Base-by-base conservation (phyloP, 2,888 invertebrate genomes). In the Galeopsomyia nigrocyanea region DNA sequence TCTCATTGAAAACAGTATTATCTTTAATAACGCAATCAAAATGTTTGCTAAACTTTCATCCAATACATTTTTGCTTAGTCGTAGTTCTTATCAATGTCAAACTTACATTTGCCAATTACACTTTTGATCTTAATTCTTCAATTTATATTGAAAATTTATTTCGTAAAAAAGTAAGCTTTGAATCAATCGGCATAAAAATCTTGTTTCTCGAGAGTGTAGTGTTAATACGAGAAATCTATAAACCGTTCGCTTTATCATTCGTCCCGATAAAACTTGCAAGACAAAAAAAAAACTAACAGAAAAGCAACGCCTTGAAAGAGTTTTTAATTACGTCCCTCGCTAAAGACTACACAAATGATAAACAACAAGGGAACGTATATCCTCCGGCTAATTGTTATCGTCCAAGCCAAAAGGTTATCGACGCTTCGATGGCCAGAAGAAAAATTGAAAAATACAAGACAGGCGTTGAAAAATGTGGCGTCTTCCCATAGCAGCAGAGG, bases 371-470 rank as follows among this genome's bases (percentile, higher is more conserved):
- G 60, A 65, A 3, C 26, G 47, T 21, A 3, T 55, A 39, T 60
- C n/a, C 31, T 71, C 49, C 50, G 50, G 57, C 62, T 50, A 70
- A 68, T 60, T 60, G 49, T 70, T 70, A 74, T 74, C 74, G 9
- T 14, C 26, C 6, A 56, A 60, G 74, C 19, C 62, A 70, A 67
- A 60, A 70, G 70, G 70, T 70, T 74, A 74, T 70, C 74, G 67
- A 55, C 61, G n/a, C 61, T 39, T 60, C 50, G 16, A 16, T 39
- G 39, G 47, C 50, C 63, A 64, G 26, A 21, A 66, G 74, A 70
- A 73, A 73, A 66, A 73, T 74, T 74, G 70, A 70, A 70, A 74
- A 69, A 50, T 22, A 26, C 17, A 26, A 31, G 21, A 46, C 50
- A n/a, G 60, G 9, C 61, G 22, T 39, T 58, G 62, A 47, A 22